phyloP scores from a whole-genome alignment of 2,113 vertebrate species.

The Ovis aries region ARS-UI_Ramb_v3.0 NC_056071.1:34994501-34995000 shows the following conservation, averaged over 20 bases:
- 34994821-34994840: too few relatives aligned
- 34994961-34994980: neutral
- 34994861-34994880: too few relatives aligned
- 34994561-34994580: neutral
- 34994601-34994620: neutral
- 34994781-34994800: too few relatives aligned
- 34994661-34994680: neutral
- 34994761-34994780: fast-evolving
- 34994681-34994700: neutral
- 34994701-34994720: neutral
- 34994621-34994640: neutral
- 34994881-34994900: too few relatives aligned
- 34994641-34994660: neutral
- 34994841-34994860: too few relatives aligned
- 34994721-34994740: neutral
- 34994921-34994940: neutral
- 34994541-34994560: neutral
- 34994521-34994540: neutral
- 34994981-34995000: neutral
- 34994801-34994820: too few relatives aligned
- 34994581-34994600: neutral
- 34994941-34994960: neutral
- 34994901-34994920: too few relatives aligned
- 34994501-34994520: neutral
- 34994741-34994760: too few relatives aligned